Evolutionary conservation across 2,888 invertebrate species (phyloP), one percentile per base, ranked within the genome.

Genomic region (Agapostemon virescens): DNA sequence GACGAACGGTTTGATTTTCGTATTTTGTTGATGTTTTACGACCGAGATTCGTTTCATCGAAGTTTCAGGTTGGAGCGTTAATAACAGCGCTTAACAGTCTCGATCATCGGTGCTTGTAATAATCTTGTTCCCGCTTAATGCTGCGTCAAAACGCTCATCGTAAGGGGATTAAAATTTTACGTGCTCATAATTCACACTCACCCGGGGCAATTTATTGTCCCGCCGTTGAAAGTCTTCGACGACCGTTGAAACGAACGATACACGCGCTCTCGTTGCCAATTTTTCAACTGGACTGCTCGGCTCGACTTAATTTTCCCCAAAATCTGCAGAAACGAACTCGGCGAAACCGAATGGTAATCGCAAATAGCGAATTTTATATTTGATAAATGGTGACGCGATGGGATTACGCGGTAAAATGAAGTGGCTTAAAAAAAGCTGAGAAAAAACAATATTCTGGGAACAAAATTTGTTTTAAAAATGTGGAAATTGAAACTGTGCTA

Each of bases 101-200:
- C 82, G 76, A 82, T 82, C 72, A 74, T 73, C 82, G 79, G 33
- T 33, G 82, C 78, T 77, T 69, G 83, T 77, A 82, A 82, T 82
- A 82, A 82, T 82, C 79, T 83, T 83, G 83, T 75, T 74, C 55
- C 71, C 72, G 69, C 49, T 82, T 78, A 82, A 79, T 77, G 63
- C 74, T 33, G 74, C 77, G 77, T 84, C 79, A 79, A 79, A 82
- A 74, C 73, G 77, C 82, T 70, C 70, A 74, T 82, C 79, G 68
- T 71, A 74, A 77, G 69, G 71, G 82, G 79, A 82, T 83, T 79
- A 82, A 76, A 81, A 83, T 81, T 81, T 83, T 74, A 77, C 82
- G 71, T 49, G 58, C 69, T 26, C 77, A 23, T 77, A 74, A 81
- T 74, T 82, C 76, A 73, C 63, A 73, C 30, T 42, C 63, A 68